Percentiles rank a stretch among this genome's conserved stretches.
phyloP scores from a whole-genome alignment of 2,113 vertebrate genomes.

The Solenodon paradoxus region DNA sequence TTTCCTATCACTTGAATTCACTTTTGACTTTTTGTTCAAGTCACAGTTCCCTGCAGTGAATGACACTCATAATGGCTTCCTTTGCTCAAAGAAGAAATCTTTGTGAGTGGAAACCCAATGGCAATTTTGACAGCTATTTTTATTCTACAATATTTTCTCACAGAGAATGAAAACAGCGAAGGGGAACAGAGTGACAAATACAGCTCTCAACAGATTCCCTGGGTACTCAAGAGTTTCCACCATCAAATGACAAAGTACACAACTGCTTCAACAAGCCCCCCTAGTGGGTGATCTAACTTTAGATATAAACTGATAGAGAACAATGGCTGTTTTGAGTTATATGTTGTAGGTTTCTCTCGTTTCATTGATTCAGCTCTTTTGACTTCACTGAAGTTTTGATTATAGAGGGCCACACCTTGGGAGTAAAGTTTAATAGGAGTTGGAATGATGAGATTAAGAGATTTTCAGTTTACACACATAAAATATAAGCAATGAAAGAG shows the following conservation, averaged over 20 bases:
- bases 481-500: background rate
- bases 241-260: background rate
- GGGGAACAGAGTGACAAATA: slow-evolving; percentile 10
- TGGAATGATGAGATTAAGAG: slow-evolving; percentile 23
- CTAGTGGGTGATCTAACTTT: background rate
- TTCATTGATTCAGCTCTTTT: background rate
- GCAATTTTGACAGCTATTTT: background rate
- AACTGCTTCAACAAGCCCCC: background rate
- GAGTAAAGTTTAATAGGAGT: background rate
- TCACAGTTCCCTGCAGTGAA: background rate
- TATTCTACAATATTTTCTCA: slow-evolving; percentile 14
- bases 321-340: background rate
- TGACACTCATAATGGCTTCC: background rate
- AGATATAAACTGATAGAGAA: background rate
- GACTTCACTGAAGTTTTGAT: background rate
- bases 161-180: background rate
- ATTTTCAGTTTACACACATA: slow-evolving; percentile 6
- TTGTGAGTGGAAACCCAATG: background rate
- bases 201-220: background rate
- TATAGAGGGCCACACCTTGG: background rate
- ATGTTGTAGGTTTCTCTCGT: background rate
- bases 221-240: background rate
- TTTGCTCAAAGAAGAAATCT: slow-evolving; percentile 13
- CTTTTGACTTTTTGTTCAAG: background rate
- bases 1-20: background rate